Conservation (phyloP, 1,140 invertebrate genomes). For the Drosophila athabasca region DNA sequence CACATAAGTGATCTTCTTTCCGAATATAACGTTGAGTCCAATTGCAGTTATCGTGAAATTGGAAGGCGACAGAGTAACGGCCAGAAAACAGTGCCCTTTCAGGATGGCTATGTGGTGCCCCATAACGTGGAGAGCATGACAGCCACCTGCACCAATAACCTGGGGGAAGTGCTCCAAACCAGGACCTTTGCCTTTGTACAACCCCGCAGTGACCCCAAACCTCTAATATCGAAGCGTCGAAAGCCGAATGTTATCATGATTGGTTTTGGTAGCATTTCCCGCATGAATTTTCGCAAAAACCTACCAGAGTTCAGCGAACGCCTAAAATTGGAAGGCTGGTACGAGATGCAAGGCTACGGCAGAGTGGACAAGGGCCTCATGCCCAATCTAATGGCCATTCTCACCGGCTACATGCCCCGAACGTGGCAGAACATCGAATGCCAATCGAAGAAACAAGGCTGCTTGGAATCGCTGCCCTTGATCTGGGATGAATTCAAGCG, state of each 20-base stretch:
- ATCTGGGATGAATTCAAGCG: constrained; percentile 90
- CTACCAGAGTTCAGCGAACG: constrained; percentile 89
- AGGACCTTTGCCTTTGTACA: constrained; percentile 14
- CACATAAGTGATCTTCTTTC: neutral
- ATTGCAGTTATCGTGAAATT: constrained; percentile 11
- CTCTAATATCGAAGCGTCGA: neutral
- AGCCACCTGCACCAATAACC: constrained; percentile 1
- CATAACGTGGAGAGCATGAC: neutral
- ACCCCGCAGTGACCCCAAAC: neutral
- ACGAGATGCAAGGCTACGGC: constrained; percentile 84
- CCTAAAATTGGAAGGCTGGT: constrained; percentile 85
- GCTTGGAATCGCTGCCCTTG: constrained; percentile 80
- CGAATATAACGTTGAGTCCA: neutral
- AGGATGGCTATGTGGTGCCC: constrained; percentile 7
- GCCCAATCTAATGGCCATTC: constrained; percentile 90
- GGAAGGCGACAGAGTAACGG: neutral
- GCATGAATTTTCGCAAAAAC: constrained; percentile 88
- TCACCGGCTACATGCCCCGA: constrained; percentile 87
- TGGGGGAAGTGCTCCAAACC: constrained; percentile 1
- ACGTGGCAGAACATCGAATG: constrained; percentile 85
- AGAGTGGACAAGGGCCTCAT: constrained; percentile 89
- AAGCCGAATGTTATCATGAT: constrained; percentile 86
- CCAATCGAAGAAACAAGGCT: constrained; percentile 66
- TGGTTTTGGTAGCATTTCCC: constrained; percentile 92
- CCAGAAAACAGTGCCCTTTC: neutral